Conservation (phyloP, 2,888 invertebrate genomes). For the Lacanobia oleracea region DNA sequence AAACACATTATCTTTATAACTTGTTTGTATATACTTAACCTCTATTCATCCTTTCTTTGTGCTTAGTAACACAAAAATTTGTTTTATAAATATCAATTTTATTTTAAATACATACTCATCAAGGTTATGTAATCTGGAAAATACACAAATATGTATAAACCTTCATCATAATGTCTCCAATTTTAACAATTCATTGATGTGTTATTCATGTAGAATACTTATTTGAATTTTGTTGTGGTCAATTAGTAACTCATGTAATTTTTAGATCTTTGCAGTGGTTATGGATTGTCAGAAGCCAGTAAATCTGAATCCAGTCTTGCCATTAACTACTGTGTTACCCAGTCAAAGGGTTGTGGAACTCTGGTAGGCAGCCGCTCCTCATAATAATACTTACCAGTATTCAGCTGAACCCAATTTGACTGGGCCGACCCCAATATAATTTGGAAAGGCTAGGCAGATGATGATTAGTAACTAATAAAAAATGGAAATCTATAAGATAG, state of each 20-base stretch:
- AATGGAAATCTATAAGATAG: background rate
- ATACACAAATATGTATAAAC: background rate
- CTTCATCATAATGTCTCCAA: too few relatives aligned
- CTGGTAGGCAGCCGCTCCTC: too few relatives aligned
- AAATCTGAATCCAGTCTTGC: too few relatives aligned
- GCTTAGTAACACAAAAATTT: background rate
- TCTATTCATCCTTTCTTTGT: constrained; percentile 17
- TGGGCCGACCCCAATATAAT: too few relatives aligned
- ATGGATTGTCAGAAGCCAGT: too few relatives aligned
- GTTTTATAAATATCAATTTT: background rate
- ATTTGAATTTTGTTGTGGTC: background rate
- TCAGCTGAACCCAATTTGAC: too few relatives aligned
- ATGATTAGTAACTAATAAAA: background rate
- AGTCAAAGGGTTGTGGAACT: too few relatives aligned
- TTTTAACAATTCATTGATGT: too few relatives aligned
- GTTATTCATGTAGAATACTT: background rate
- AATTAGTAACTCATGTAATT: background rate
- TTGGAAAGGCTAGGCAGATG: too few relatives aligned
- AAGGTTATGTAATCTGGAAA: constrained; percentile 9
- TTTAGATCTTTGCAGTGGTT: too few relatives aligned
- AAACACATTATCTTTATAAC: background rate
- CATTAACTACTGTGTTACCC: too few relatives aligned
- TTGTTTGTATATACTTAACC: constrained; percentile 31
- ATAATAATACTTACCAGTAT: too few relatives aligned
- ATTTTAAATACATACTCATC: background rate